Conservation (phyloP, 2,113 vertebrate species). For the Eira barbara region DNA sequence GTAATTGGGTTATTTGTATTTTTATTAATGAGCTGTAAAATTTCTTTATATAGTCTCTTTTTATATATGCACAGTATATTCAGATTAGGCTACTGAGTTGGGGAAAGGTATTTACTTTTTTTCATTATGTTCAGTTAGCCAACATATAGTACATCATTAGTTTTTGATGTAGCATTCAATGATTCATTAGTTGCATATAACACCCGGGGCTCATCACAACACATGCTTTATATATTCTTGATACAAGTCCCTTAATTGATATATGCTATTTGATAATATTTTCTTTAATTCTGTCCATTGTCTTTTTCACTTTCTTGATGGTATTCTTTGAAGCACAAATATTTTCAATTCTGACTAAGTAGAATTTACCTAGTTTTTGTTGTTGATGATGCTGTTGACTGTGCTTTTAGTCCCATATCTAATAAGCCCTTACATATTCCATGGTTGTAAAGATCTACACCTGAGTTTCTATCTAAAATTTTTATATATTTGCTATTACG, state of each 20-base stretch:
- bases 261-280: not conserved
- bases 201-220: too few species aligned
- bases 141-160: too few species aligned
- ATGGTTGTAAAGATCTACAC: not conserved
- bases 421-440: not conserved
- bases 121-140: too few species aligned
- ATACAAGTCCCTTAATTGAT: not conserved
- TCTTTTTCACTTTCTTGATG: not conserved
- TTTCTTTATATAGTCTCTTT: not conserved
- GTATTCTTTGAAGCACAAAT: not conserved
- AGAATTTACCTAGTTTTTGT: not conserved
- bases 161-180: too few species aligned
- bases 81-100: too few species aligned
- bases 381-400: not conserved
- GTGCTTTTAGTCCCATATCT: not conserved
- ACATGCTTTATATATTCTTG: not conserved
- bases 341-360: not conserved
- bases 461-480: not conserved
- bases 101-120: too few species aligned
- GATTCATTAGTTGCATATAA: too few species aligned
- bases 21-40: not conserved
- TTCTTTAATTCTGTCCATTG: not conserved
- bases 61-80: too few species aligned
- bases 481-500: not conserved
- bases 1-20: not conserved